These are phyloP conservation scores for Hydropsyche betteni DNA, from an alignment of 2,888 invertebrate species.

Conservation along the genomic window DNA sequence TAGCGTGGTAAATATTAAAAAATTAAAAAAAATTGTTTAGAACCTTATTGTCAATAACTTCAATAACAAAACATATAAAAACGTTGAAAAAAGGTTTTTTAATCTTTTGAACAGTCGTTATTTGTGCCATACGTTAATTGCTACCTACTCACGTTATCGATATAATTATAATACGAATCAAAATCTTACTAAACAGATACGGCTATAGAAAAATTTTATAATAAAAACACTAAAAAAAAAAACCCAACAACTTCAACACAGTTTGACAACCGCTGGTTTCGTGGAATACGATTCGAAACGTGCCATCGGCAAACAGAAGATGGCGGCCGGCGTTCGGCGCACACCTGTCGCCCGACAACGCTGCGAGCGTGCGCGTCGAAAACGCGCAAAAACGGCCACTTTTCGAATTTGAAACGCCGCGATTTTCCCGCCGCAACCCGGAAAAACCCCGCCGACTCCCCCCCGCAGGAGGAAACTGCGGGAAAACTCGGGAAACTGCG, in stretches of 20 bases:
- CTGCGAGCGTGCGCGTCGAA: neutral
- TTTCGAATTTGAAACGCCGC: neutral
- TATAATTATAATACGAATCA: no score
- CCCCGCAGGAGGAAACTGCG: neutral
- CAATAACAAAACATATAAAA: no score
- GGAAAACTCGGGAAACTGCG: neutral
- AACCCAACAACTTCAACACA: neutral
- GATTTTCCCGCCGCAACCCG: neutral
- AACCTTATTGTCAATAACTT: no score
- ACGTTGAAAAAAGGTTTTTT: no score
- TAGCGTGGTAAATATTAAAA: no score
- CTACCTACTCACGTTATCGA: no score
- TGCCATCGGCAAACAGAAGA: conserved; percentile 22
- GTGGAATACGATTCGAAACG: neutral
- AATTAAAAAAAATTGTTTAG: no score
- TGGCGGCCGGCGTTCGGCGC: conserved; percentile 36
- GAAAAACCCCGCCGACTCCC: neutral
- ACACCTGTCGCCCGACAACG: conserved; percentile 28
- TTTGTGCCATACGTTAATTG: no score
- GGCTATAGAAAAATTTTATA: no score
- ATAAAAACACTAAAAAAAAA: no score
- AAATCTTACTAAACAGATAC: no score
- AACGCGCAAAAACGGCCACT: neutral
- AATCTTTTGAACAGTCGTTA: no score
- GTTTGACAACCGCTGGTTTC: neutral